Conservation (phyloP, 2,888 invertebrate genomes). For the Agriopis aurantiaria region DNA sequence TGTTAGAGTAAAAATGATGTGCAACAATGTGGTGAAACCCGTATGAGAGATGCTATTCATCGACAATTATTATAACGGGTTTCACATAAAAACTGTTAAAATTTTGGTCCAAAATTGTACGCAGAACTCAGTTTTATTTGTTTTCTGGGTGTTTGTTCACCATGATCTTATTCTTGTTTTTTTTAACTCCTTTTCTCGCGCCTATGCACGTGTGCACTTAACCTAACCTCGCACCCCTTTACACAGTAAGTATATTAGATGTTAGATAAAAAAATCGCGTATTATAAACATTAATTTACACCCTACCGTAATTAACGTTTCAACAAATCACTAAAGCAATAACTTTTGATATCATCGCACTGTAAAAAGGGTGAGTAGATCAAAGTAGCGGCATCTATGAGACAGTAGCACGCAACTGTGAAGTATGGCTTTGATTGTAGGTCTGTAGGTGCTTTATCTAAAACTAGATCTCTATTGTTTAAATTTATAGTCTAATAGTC, state of each 20-base stretch:
- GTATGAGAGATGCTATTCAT: background rate
- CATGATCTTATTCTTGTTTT: background rate
- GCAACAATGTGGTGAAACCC: background rate
- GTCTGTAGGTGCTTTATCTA: slow-evolving; percentile 44
- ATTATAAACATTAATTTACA: slow-evolving; percentile 73
- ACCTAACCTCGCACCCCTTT: slow-evolving; percentile 44
- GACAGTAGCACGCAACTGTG: slow-evolving; percentile 58
- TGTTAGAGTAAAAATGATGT: background rate
- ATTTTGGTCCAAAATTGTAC: background rate
- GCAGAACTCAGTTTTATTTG: background rate
- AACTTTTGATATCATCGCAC: slow-evolving; percentile 65
- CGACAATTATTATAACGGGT: too few species aligned
- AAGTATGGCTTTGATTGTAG: slow-evolving; percentile 51
- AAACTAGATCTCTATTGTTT: slow-evolving; percentile 40
- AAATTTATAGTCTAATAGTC: slow-evolving; percentile 18
- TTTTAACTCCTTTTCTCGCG: too few species aligned
- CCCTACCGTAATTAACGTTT: slow-evolving; percentile 76
- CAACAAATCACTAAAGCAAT: slow-evolving; percentile 76
- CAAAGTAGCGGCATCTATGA: slow-evolving; percentile 61
- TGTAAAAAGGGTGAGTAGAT: slow-evolving; percentile 56
- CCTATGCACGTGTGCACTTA: background rate
- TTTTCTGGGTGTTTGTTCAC: background rate
- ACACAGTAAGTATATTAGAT: slow-evolving; percentile 45
- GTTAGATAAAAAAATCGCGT: slow-evolving; percentile 62
- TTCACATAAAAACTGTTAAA: too few species aligned